Percentiles rank a stretch among this genome's conserved stretches.
phyloP scores from a whole-genome alignment of 2,888 invertebrate species.

The Andrena marginata region DNA sequence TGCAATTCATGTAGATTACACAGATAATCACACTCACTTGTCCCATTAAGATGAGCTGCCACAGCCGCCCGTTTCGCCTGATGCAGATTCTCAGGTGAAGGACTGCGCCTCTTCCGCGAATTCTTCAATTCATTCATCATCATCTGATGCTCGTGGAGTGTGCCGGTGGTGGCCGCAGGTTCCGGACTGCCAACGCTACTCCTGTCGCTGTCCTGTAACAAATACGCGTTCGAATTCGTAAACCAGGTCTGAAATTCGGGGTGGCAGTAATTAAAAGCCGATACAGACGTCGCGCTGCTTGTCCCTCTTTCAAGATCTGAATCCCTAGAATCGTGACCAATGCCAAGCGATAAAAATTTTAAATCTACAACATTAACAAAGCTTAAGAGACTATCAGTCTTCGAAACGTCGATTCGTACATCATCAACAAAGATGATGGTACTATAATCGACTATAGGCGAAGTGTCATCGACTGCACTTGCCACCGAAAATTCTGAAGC shows the following conservation, averaged over 20 bases:
- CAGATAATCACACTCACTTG: slow-evolving; percentile 86
- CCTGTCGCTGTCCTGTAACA: slow-evolving; percentile 83
- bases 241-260: background rate
- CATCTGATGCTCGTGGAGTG: slow-evolving; percentile 83
- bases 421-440: slow-evolving; percentile 45
- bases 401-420: slow-evolving; percentile 31
- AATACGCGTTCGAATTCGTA: slow-evolving; percentile 19
- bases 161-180: slow-evolving; percentile 77
- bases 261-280: background rate
- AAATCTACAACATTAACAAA: slow-evolving; percentile 9
- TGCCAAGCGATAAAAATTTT: background rate
- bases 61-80: slow-evolving; percentile 86
- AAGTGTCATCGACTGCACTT: slow-evolving; percentile 40
- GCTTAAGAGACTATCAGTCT: no score
- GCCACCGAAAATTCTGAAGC: slow-evolving; percentile 21
- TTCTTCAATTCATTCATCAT: slow-evolving; percentile 81
- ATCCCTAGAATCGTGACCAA: background rate
- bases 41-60: slow-evolving; percentile 88
- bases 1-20: background rate
- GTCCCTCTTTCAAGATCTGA: background rate
- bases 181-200: slow-evolving; percentile 84
- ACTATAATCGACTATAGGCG: slow-evolving; percentile 51
- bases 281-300: background rate
- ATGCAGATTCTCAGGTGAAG: slow-evolving; percentile 84
- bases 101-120: slow-evolving; percentile 80